These are phyloP conservation scores for Drosophila parvula DNA, from an alignment of 1,140 invertebrate species.

Conservation along the genomic window DNA sequence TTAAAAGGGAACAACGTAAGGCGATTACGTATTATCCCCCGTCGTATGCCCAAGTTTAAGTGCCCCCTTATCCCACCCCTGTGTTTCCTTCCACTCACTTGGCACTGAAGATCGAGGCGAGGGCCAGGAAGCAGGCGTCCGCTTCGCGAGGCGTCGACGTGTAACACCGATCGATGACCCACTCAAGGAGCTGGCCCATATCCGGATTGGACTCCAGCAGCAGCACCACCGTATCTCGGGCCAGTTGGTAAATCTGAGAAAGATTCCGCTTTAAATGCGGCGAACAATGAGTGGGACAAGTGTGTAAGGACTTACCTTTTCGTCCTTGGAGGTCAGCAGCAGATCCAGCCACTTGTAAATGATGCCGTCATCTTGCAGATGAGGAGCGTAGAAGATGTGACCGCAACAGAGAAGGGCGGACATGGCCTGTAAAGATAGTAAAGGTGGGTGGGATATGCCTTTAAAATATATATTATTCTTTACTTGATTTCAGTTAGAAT, in stretches of 20 bases:
- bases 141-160: slow-evolving; percentile 95
- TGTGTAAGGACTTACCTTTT: slow-evolving; percentile 87
- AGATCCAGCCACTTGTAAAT: slow-evolving; percentile 97
- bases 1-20: slow-evolving; percentile 47
- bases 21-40: slow-evolving; percentile 37
- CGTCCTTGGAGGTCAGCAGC: slow-evolving; percentile 93
- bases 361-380: slow-evolving; percentile 94
- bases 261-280: slow-evolving; percentile 29
- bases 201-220: slow-evolving; percentile 98
- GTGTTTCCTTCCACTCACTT: slow-evolving; percentile 86
- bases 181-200: slow-evolving; percentile 95
- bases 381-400: slow-evolving; percentile 94
- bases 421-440: slow-evolving; percentile 90
- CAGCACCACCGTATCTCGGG: slow-evolving; percentile 96
- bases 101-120: slow-evolving; percentile 97
- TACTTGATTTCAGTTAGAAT: not conserved
- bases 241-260: slow-evolving; percentile 93
- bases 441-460: not conserved
- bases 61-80: slow-evolving; percentile 6
- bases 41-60: not conserved
- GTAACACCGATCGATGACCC: slow-evolving; percentile 98
- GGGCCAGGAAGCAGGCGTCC: slow-evolving; percentile 97
- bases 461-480: not conserved
- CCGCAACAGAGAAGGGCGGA: slow-evolving; percentile 97
- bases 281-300: not conserved